Evolutionary conservation across 2,797 vertebrate species (phyloP), one percentile per base, ranked within the genome.

Genomic region (Iguana delicatissima): DNA sequence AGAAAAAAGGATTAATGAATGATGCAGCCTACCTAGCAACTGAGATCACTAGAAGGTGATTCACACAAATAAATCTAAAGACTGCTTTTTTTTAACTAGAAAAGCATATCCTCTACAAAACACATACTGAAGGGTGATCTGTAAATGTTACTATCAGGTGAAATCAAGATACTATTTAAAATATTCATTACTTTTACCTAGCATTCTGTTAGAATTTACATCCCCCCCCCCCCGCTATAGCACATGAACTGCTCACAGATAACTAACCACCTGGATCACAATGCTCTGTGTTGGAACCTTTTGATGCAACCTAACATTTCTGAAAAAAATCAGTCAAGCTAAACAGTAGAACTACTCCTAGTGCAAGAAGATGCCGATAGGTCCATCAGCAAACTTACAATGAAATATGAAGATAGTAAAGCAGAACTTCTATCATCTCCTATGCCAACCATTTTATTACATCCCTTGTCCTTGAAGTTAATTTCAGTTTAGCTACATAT

Each of bases 1-100:
- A 72, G 79, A 69, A 92, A 95, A 91, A 91, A 96, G 90, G 92
- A 92, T 91, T 92, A 96, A 89, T 93, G 94, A 96, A 83, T 72
- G 38, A 92, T 80, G 93, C 91, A 95, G 88, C 92, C 94, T 96
- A 81, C 92, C 57, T 93, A 85, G 91, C 87, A 89, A 94, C 72
- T 94, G 90, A 90, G 90, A 87, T 0, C 64, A 90, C 89, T 87
- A 89, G 64, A 91, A 72, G 90, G 93, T 46, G 84, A 91, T 67
- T 0, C 59, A 94, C 72, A 88, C 73, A 84, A 69, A 91, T 93
- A 91, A 87, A 35, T 91, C 76, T 93, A 92, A 93, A 87, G 89
- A 87, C 32, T 77, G 95, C 94, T 87, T 90, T 80, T 90, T 80
- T 80, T 24, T 18, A 84, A 84, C 74, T 79, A 91, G 85, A 50